A percentile compares a stretch with the other conserved stretches of the same genome.
phyloP scores from a whole-genome alignment of 2,888 invertebrate species.

The Muscina levida region DNA sequence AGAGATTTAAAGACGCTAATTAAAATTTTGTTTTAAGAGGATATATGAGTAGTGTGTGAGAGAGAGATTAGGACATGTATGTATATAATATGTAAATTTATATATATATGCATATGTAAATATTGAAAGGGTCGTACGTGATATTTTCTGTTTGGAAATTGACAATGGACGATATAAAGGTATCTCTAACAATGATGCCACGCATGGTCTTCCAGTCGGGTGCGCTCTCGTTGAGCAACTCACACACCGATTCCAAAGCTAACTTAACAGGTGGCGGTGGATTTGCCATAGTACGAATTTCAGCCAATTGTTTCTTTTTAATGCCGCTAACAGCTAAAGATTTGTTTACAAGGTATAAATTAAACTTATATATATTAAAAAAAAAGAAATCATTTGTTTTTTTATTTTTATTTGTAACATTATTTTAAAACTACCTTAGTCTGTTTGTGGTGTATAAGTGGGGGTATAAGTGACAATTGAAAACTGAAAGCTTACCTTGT shows the following conservation, averaged over 20 bases:
- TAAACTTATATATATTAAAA: slow-evolving; percentile 47
- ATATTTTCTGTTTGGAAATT: slow-evolving; percentile 96
- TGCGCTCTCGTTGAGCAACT: slow-evolving; percentile 93
- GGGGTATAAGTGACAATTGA: slow-evolving; percentile 35
- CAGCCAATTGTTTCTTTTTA: slow-evolving; percentile 97
- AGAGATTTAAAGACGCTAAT: slow-evolving; percentile 27
- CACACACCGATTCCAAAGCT: slow-evolving; percentile 96
- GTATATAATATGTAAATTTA: slow-evolving; percentile 10
- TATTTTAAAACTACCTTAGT: slow-evolving; percentile 62
- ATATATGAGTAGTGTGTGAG: slow-evolving; percentile 25
- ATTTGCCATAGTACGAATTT: slow-evolving; percentile 96
- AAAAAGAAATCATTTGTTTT: no score
- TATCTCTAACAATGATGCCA: slow-evolving; percentile 95
- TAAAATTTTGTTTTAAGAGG: slow-evolving; percentile 22
- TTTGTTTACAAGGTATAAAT: slow-evolving; percentile 47
- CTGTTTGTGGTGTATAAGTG: slow-evolving; percentile 35
- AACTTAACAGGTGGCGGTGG: slow-evolving; percentile 95
- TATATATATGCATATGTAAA: not conserved
- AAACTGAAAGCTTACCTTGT: slow-evolving; percentile 84
- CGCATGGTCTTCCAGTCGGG: slow-evolving; percentile 97
- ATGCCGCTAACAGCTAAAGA: slow-evolving; percentile 93
- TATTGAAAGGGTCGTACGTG: slow-evolving; percentile 83
- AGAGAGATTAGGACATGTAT: slow-evolving; percentile 32
- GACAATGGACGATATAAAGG: slow-evolving; percentile 96
- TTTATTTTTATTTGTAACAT: no score